Percentiles rank a stretch among this genome's conserved stretches.
phyloP scores from a whole-genome alignment of 2,113 vertebrate genomes.

The Chloropsis hardwickii region DNA sequence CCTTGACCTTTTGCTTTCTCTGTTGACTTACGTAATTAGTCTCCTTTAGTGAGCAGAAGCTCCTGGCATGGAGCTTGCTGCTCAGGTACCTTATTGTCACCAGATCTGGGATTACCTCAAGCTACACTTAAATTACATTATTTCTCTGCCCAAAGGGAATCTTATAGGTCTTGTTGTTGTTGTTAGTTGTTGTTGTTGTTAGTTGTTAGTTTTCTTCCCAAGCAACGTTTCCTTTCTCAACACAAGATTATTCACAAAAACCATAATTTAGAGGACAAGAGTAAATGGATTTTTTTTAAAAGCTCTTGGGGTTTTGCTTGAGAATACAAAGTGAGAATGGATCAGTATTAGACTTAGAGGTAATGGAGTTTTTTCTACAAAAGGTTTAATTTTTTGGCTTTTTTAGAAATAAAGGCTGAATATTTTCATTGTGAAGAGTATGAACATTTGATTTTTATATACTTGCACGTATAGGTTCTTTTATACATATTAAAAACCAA shows the following conservation, averaged over 20 bases:
- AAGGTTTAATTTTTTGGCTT: background rate
- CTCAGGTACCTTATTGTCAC: background rate
- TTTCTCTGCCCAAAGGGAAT: background rate
- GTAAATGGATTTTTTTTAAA: background rate
- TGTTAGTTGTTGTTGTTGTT: background rate
- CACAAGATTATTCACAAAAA: background rate
- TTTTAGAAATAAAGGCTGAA: background rate
- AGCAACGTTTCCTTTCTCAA: background rate
- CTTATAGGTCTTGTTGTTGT: background rate
- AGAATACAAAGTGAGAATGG: background rate
- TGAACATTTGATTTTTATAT: background rate
- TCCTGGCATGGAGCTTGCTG: background rate
- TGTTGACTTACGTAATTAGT: background rate
- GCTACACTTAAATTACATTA: background rate
- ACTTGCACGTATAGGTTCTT: background rate
- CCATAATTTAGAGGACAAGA: background rate
- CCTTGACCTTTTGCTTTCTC: background rate
- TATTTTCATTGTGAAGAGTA: background rate
- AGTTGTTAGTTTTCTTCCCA: background rate
- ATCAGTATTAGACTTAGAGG: background rate
- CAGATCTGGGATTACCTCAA: background rate
- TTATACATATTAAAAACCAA: background rate
- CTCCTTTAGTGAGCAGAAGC: background rate
- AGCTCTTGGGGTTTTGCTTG: background rate
- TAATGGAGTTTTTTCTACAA: background rate